Evolutionary conservation across 2,888 invertebrate genomes (phyloP).

Genomic region (Carcina quercana): DNA sequence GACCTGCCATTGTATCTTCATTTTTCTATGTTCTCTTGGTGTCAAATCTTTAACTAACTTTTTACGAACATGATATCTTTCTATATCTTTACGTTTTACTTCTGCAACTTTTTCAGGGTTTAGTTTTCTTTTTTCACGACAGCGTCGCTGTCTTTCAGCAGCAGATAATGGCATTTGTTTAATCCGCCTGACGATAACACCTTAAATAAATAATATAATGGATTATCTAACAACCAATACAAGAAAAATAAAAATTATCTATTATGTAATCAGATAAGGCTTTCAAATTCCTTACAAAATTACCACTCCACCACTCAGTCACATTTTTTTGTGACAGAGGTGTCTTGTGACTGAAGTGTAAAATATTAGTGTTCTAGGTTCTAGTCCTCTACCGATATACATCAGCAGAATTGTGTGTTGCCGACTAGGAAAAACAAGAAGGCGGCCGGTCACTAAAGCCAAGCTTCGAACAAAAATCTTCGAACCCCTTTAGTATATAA

Average conservation of each 20-base stretch:
- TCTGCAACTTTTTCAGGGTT: neutral
- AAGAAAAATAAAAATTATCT: neutral
- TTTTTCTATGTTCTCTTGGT: neutral
- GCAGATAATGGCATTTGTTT: neutral
- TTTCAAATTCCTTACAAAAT: neutral
- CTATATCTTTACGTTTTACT: neutral
- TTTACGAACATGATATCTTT: neutral
- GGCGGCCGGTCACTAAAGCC: too few relatives aligned
- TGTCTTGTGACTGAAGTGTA: neutral
- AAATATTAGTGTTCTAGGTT: neutral
- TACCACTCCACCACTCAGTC: neutral
- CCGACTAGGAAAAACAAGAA: too few relatives aligned
- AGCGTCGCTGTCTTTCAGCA: too few relatives aligned
- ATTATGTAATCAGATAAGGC: neutral
- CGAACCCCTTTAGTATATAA: too few relatives aligned
- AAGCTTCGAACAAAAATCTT: too few relatives aligned
- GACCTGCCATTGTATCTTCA: neutral
- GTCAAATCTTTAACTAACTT: too few relatives aligned
- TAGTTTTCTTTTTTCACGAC: neutral
- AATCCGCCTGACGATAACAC: neutral
- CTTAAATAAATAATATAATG: neutral
- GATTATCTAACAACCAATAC: neutral
- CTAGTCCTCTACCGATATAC: too few relatives aligned
- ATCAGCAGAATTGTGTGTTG: too few relatives aligned
- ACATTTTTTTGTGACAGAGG: neutral